Base-by-base conservation (phyloP, 1,140 invertebrate genomes). In the Pachypsylla venusta region DNA sequence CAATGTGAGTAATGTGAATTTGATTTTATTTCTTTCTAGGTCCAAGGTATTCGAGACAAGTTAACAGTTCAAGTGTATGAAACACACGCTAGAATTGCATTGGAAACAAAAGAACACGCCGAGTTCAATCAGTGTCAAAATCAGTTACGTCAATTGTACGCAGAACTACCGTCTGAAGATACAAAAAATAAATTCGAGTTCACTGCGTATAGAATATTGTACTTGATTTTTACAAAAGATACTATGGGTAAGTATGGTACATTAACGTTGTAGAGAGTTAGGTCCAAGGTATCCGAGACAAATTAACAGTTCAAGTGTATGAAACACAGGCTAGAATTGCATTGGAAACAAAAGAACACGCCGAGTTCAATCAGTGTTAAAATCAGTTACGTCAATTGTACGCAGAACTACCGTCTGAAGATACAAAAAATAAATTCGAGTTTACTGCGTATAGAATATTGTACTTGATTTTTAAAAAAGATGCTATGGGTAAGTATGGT, bases 121-220 rank as follows among this genome's bases (percentile, higher is more conserved):
- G 95, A 98, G 71, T 98, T 98, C 69, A 98, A 98, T 77, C 95
- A 98, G 70, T 98, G 95, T 72, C 95, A 98, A 75, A 95, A 93
- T 35, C 95, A 98, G 74, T 74, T 99, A 25, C 89, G 90, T 77
- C 86, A 91, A 76, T 76, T 99, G 10, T 98, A 95, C 71, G 70
- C 78, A 59, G 85, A 89, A 68, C 70, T 84, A 25, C 76, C 80
- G 66, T 56, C 57, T 13, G 62, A 64, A 1, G 39, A 39, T 19
- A 28, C 57, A 26, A 56, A 56, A 27, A 85, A 92, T 74, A 74
- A 76, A 54, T 78, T 85, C 61, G 95, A 99, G 75, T 99, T 99
- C 73, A 86, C 84, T 35, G 91, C 92, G 57, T 98, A 99, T 74
- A 81, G 85, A 60, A 92, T 99, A 71, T 75, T 99, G 7, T 98